Evolutionary conservation across 2,113 vertebrate genomes (phyloP).

Genomic region (Channa maculata): DNA sequence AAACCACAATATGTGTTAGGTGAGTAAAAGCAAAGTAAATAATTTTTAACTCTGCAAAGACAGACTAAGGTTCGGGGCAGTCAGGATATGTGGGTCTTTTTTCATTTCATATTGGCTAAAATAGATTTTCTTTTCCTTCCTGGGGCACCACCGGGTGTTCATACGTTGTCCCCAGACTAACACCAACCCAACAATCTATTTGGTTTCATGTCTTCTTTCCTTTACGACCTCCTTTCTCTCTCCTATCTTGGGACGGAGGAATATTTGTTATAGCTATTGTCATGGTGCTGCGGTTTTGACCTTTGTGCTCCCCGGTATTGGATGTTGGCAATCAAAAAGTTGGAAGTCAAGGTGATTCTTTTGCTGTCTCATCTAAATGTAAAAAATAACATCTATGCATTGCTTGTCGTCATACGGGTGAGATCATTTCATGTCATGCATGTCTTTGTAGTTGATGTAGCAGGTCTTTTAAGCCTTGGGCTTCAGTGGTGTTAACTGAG

Average conservation of each 20-base stretch:
- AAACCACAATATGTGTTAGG: neutral
- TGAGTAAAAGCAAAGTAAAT: neutral
- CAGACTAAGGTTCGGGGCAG: neutral
- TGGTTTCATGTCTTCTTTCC: conserved; percentile 62
- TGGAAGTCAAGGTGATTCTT: conserved; percentile 52
- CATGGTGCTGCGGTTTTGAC: conserved; percentile 59
- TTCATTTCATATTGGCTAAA: conserved; percentile 45
- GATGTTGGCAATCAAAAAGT: conserved; percentile 59
- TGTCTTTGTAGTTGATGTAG: conserved; percentile 1
- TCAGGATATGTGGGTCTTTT: conserved; percentile 32
- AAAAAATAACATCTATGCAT: conserved; percentile 8
- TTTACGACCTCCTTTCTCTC: conserved; percentile 59
- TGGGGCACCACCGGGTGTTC: conserved; percentile 29
- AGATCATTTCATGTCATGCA: conserved; percentile 23
- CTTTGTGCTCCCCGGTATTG: conserved; percentile 39
- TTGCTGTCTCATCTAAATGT: conserved; percentile 51
- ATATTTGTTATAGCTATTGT: conserved; percentile 66
- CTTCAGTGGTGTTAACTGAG: conserved; percentile 8
- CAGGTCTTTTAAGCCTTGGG: neutral
- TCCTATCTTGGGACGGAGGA: conserved; percentile 51
- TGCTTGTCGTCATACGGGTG: conserved; percentile 1
- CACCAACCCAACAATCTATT: conserved; percentile 57
- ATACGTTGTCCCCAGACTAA: conserved; percentile 49
- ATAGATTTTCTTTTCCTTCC: conserved; percentile 54
- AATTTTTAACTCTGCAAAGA: conserved; percentile 20